A percentile compares a stretch with the other conserved stretches of the same genome.
Conservation (phyloP, 1,140 invertebrate species). For the Trichoplusia ni region DNA sequence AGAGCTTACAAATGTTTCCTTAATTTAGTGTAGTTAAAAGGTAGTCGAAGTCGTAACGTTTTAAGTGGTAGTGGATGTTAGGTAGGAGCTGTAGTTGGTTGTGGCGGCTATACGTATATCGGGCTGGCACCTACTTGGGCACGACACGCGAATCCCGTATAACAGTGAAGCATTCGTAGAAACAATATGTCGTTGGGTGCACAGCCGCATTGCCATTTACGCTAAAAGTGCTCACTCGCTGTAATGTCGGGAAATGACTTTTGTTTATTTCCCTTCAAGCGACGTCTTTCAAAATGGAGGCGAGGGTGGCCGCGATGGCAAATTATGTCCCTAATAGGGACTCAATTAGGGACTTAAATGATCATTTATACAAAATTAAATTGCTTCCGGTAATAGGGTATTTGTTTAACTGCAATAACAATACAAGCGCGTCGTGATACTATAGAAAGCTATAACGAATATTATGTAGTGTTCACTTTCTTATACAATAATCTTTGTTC, state of each 20-base stretch:
- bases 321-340: constrained; percentile 23
- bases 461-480: neutral
- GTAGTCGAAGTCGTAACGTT: constrained; percentile 1
- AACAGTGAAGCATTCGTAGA: constrained; percentile 39
- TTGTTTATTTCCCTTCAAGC: constrained; percentile 32
- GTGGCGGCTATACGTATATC: neutral
- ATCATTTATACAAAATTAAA: constrained; percentile 17
- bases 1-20: no score
- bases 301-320: constrained; percentile 14
- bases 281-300: constrained; percentile 15
- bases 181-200: constrained; percentile 49
- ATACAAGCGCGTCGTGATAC: no score
- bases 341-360: constrained; percentile 27
- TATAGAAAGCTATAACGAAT: neutral
- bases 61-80: constrained; percentile 4
- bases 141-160: constrained; percentile 45
- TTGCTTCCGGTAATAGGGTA: constrained; percentile 7
- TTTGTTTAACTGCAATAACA: constrained; percentile 7
- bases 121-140: constrained; percentile 18
- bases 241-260: constrained; percentile 37
- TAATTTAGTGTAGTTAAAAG: no score
- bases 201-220: constrained; percentile 35
- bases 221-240: constrained; percentile 33
- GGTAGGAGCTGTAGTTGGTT: no score
- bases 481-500: neutral